Evolutionary conservation across 2,888 invertebrate species (phyloP), one percentile per base, ranked within the genome.

Genomic region (Apantesis nais): DNA sequence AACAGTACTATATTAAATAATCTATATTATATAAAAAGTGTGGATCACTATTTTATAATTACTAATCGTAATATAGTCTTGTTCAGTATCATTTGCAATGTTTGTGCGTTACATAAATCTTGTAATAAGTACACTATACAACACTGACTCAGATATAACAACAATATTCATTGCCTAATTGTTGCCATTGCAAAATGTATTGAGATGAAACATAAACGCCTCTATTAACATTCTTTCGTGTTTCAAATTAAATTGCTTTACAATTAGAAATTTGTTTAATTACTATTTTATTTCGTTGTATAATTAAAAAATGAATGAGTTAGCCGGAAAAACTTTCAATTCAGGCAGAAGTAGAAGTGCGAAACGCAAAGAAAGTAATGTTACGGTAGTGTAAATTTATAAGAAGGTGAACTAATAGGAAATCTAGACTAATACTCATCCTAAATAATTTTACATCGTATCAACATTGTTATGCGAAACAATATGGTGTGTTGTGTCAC

Each of bases 401-500:
- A 52, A 22, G 1, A 52, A n/a, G 11, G 48, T 52, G 22, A 52
- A 9, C 48, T 12, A 52, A 25, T 12, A 12, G 25, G 12, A 52
- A 52, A 52, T 52, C 11, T 8, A 48, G 52, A 4, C 11, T 52
- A 58, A 29, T 58, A 16, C 29, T 29, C 14, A 58, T 58, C 8
- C 7, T 16, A 58, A 58, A 58, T 58, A 58, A 29, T 58, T 58
- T 29, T 58, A 58, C 5, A 12, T 29, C 39, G 8, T 48, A 37
- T 12, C 25, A 12, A 37, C 52, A n/a, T 65, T 65, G 34, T 31
- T 65, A 52, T n/a, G 37, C n/a, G 34, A 34, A 52, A 66, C 52
- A 52, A 66, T 55, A 41, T 63, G 19, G 41, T 52, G 25, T 66
- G 52, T 66, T 66, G 34, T 37, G 37, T 66, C 37, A 66, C 65